Evolutionary conservation across 2,113 vertebrate species (phyloP), one percentile per base, ranked within the genome.

Genomic region (Sporophila hypoxantha): DNA sequence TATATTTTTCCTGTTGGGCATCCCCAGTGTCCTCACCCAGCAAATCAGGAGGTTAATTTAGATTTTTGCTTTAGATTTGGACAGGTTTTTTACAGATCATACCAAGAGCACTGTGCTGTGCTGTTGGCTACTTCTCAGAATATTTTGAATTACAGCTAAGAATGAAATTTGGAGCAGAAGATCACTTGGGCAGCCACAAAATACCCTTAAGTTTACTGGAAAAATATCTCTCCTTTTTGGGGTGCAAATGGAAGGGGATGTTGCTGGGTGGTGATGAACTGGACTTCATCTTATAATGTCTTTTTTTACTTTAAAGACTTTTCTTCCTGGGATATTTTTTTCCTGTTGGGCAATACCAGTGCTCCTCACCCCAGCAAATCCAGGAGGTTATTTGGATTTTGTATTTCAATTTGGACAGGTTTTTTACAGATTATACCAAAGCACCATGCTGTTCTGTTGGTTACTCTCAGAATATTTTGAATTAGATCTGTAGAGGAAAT

Each of bases 21-120:
- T 0, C 13, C 6, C 13, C 3, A 15, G 23, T n/a, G 5, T 2
- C 6, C 4, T 49, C n/a, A 1, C 4, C 0, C n/a, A n/a, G 30
- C 26, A 74, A 44, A 61, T 36, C 25, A 60, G 11, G 32, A 53
- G 26, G 7, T 20, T 52, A 3, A n/a, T 61, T 71, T 66, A 25
- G 57, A 7, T 70, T 67, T 80, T 75, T 6, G 1, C 3, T 59
- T 30, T 17, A 18, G 18, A 5, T 53, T 36, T 50, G 19, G 26
- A 4, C 17, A 29, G 4, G 4, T 16, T 75, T 62, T 69, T 37
- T n/a, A n/a, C 14, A 17, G 26, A 3, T n/a, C 10, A 7, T 25
- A 2, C 21, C 8, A 17, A 23, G 64, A n/a, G 1, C 9, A 4
- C 27, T 0, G 0, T 5, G 77, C 26, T 26, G 6, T 44, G 46